Conservation (phyloP, 2,888 invertebrate genomes). For the Parasteatoda lunata region DNA sequence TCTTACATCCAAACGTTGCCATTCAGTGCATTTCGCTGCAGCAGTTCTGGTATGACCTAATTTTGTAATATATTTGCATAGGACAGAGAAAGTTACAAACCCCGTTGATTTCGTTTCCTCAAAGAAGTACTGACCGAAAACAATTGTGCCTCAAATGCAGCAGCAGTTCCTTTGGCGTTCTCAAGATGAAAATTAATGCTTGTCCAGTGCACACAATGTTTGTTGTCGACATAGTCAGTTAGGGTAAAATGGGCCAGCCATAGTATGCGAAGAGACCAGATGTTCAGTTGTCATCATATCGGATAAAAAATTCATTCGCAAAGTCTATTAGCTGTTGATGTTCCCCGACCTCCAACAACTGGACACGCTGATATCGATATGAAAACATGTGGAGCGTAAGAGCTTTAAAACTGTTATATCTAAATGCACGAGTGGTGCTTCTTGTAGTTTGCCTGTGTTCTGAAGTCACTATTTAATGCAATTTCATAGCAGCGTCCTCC, state of each 20-base stretch:
- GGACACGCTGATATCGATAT: slow-evolving; percentile 9
- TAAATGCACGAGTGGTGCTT: no score
- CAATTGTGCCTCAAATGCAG: no score
- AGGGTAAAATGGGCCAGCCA: slow-evolving; percentile 6
- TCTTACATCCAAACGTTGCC: slow-evolving; percentile 8
- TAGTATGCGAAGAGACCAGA: neutral
- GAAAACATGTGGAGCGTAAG: no score
- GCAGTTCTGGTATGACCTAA: neutral
- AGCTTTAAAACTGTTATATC: no score
- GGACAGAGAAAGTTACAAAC: neutral
- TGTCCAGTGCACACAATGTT: neutral
- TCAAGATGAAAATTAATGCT: neutral
- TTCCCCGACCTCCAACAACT: neutral
- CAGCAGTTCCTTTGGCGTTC: neutral
- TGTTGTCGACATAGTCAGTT: neutral
- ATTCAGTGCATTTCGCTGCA: no score
- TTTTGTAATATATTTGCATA: slow-evolving; percentile 4
- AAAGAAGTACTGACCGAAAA: slow-evolving; percentile 7
- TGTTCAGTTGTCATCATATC: slow-evolving; percentile 6
- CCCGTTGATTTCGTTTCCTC: neutral
- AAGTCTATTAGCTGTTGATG: neutral
- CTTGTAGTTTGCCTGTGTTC: no score
- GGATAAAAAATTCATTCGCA: neutral
- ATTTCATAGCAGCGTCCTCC: no score
- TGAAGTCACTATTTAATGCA: no score